A percentile compares a stretch with the other conserved stretches of the same genome.
These are phyloP conservation scores for Stramonita haemastoma DNA, from an alignment of 2,888 invertebrate species.

Conservation along the genomic window DNA sequence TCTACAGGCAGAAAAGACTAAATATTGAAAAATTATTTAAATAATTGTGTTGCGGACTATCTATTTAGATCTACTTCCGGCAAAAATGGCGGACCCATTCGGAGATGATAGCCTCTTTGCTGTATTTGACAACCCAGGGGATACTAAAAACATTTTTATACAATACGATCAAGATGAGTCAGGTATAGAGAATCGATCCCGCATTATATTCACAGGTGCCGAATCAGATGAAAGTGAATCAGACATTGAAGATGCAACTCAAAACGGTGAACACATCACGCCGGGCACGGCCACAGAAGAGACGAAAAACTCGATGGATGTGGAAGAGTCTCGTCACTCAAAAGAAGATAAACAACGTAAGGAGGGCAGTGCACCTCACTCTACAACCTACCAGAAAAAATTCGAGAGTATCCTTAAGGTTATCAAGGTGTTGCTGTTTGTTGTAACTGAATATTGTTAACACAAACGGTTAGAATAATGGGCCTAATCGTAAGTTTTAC, in stretches of 20 bases:
- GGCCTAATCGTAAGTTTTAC: no score
- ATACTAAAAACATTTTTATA: slow-evolving; percentile 63
- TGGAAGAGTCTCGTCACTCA: no score
- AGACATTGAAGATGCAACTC: slow-evolving; percentile 51
- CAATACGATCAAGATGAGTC: slow-evolving; percentile 58
- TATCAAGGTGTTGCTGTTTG: no score
- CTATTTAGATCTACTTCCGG: neutral
- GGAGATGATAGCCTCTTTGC: slow-evolving; percentile 70
- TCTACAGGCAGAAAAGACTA: no score
- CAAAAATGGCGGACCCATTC: slow-evolving; percentile 67
- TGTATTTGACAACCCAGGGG: slow-evolving; percentile 72
- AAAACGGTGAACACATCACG: neutral
- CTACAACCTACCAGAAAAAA: slow-evolving; percentile 54
- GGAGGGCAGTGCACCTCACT: slow-evolving; percentile 1
- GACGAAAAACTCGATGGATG: neutral
- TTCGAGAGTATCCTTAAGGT: slow-evolving; percentile 67
- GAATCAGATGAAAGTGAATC: slow-evolving; percentile 51
- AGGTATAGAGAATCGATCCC: slow-evolving; percentile 55
- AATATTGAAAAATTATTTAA: no score
- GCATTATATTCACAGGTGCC: slow-evolving; percentile 52
- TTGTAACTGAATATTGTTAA: no score
- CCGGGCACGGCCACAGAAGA: neutral
- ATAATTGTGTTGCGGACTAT: no score
- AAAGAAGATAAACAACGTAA: slow-evolving; percentile 46
- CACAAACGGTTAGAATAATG: no score